phyloP scores from a whole-genome alignment of 1,140 invertebrate genomes.

The Tetragnatha versicolor region DNA sequence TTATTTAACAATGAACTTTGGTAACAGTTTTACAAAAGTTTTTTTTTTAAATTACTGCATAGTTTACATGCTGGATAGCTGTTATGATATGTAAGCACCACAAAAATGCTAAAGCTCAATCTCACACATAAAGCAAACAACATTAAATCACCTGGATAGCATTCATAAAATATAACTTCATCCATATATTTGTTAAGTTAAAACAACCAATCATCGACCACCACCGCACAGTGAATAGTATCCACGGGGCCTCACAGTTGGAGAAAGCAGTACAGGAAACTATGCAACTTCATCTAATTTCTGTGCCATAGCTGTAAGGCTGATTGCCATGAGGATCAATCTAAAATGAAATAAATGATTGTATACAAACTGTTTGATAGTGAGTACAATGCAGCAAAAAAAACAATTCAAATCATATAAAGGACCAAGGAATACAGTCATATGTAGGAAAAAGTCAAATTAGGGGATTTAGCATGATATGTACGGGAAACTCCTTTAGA shows the following conservation, averaged over 20 bases:
- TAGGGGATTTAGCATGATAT: too few species aligned
- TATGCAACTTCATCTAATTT: slow-evolving; percentile 33
- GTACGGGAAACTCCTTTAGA: too few species aligned
- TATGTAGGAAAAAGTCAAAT: too few species aligned
- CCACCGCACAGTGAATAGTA: slow-evolving; percentile 15
- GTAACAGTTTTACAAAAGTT: too few species aligned
- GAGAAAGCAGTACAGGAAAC: slow-evolving; percentile 62
- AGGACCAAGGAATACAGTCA: too few species aligned
- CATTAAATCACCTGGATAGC: too few species aligned
- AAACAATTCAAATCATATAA: too few species aligned
- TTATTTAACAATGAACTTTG: too few species aligned
- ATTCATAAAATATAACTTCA: too few species aligned
- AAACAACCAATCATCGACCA: slow-evolving; percentile 2
- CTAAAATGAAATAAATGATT: background rate
- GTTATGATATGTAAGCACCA: background rate
- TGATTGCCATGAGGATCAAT: slow-evolving; percentile 17
- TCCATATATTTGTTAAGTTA: background rate
- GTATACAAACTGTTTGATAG: background rate
- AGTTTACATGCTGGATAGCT: too few species aligned
- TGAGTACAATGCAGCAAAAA: too few species aligned
- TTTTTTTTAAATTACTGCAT: too few species aligned
- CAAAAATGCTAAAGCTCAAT: background rate
- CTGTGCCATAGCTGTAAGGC: slow-evolving; percentile 2
- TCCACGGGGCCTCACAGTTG: slow-evolving; percentile 16
- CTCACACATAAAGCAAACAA: background rate